Evolutionary conservation across 2,888 invertebrate species (phyloP).

Genomic region (Cryptocheilus praepositus): DNA sequence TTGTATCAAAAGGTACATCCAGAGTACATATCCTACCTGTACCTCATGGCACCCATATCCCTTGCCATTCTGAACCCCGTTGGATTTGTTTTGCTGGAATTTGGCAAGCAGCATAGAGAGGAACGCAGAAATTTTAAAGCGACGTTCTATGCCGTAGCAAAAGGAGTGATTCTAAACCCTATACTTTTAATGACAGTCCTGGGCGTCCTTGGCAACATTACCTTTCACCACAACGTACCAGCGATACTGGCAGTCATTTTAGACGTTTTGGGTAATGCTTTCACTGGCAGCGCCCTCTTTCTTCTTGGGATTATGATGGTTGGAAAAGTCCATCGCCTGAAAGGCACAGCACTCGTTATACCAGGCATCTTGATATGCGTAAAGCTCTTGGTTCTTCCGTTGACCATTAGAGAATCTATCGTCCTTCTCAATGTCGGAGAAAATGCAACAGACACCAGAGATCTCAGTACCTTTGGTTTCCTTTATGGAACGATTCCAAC

Average conservation of each 20-base stretch:
- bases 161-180: constrained; percentile 90
- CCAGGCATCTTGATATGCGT: constrained; percentile 92
- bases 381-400: constrained; percentile 90
- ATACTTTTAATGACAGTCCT: constrained; percentile 94
- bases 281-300: constrained; percentile 93
- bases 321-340: constrained; percentile 88
- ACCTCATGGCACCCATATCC: constrained; percentile 95
- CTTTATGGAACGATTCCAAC: constrained; percentile 97
- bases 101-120: constrained; percentile 78
- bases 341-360: constrained; percentile 86
- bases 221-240: constrained; percentile 87
- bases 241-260: constrained; percentile 84
- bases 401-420: constrained; percentile 91
- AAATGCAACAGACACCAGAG: constrained; percentile 85
- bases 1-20: constrained; percentile 91
- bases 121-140: constrained; percentile 54
- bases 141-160: constrained; percentile 72
- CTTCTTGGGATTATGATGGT: constrained; percentile 94
- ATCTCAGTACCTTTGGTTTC: constrained; percentile 94
- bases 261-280: constrained; percentile 89
- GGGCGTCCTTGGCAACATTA: constrained; percentile 89
- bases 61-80: constrained; percentile 94
- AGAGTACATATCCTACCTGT: constrained; percentile 92
- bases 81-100: constrained; percentile 92
- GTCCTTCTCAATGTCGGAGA: constrained; percentile 83